phyloP scores from a whole-genome alignment of 2,888 invertebrate species.

The Ellobium chinense region DNA sequence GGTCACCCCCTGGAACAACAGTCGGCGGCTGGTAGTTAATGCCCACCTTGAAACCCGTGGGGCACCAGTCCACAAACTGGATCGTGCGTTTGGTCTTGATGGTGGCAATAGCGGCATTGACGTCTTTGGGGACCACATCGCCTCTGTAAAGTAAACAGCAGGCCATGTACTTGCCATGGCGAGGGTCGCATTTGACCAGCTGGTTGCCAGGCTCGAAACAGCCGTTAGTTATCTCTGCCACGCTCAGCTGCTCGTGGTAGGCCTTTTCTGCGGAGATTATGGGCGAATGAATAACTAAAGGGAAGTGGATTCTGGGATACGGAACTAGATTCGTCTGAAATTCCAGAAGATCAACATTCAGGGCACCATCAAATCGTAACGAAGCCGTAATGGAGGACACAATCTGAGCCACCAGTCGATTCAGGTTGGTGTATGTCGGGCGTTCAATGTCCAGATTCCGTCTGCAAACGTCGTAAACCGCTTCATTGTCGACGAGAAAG shows the following conservation, averaged over 20 bases:
- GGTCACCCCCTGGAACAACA: slow-evolving; percentile 46
- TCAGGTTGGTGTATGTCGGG: slow-evolving; percentile 41
- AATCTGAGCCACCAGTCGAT: slow-evolving; percentile 32
- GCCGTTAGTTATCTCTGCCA: slow-evolving; percentile 37
- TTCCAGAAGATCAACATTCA: slow-evolving; percentile 81
- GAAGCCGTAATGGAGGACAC: slow-evolving; percentile 78
- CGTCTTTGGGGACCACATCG: slow-evolving; percentile 41
- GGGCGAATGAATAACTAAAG: slow-evolving; percentile 72
- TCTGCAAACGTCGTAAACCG: slow-evolving; percentile 39
- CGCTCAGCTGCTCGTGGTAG: slow-evolving; percentile 41
- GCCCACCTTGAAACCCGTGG: slow-evolving; percentile 81
- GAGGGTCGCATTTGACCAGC: slow-evolving; percentile 32
- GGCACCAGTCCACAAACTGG: slow-evolving; percentile 73
- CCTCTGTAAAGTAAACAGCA: slow-evolving; percentile 34
- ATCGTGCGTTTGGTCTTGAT: slow-evolving; percentile 72
- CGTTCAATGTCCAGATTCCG: slow-evolving; percentile 41
- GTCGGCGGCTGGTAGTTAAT: slow-evolving; percentile 87
- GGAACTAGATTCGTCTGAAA: slow-evolving; percentile 80
- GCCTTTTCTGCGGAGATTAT: slow-evolving; percentile 40
- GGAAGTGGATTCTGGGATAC: slow-evolving; percentile 87
- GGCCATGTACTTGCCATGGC: slow-evolving; percentile 41
- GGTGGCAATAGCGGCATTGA: slow-evolving; percentile 39
- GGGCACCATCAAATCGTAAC: slow-evolving; percentile 64
- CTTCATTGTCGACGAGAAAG: slow-evolving; percentile 41
- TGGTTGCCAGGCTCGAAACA: slow-evolving; percentile 36